Conservation (phyloP, 2,113 vertebrate species). For the Condylura cristata region DNA sequence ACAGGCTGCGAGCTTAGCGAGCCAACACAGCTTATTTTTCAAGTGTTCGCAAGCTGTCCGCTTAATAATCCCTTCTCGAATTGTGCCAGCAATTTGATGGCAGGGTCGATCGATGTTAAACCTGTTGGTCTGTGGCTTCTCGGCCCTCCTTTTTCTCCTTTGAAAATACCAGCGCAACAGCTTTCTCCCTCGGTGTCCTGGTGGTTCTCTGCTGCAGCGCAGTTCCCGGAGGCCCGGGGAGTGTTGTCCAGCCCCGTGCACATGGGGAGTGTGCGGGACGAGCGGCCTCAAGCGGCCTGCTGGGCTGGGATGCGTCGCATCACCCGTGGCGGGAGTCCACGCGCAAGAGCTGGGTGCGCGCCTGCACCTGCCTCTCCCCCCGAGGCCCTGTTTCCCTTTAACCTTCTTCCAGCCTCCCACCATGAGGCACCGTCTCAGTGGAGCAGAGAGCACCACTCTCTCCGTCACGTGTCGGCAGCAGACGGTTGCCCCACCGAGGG, state of each 20-base stretch:
- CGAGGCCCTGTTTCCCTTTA: background rate
- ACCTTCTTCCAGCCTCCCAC: background rate
- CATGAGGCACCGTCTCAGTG: background rate
- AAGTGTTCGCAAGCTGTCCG: slow-evolving; percentile 22
- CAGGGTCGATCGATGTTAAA: background rate
- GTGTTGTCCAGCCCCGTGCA: background rate
- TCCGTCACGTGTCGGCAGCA: background rate
- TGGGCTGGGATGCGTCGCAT: background rate
- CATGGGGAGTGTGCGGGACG: no score
- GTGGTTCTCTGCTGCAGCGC: background rate
- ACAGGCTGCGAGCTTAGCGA: background rate
- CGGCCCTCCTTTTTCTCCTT: background rate
- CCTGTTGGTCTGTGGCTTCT: slow-evolving; percentile 25
- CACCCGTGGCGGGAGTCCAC: background rate
- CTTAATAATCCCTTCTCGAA: slow-evolving; percentile 36
- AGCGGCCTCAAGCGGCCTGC: no score
- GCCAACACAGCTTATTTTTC: slow-evolving; percentile 2
- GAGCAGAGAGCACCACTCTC: background rate
- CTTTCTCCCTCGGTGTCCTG: background rate
- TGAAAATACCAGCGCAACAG: background rate
- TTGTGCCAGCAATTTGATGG: background rate
- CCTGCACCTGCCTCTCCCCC: background rate
- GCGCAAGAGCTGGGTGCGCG: background rate
- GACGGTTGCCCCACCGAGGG: no score
- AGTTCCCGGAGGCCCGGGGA: background rate